These are phyloP conservation scores for Trichopria drosophilae DNA, from an alignment of 2,888 invertebrate genomes.

Conservation along the genomic window DNA sequence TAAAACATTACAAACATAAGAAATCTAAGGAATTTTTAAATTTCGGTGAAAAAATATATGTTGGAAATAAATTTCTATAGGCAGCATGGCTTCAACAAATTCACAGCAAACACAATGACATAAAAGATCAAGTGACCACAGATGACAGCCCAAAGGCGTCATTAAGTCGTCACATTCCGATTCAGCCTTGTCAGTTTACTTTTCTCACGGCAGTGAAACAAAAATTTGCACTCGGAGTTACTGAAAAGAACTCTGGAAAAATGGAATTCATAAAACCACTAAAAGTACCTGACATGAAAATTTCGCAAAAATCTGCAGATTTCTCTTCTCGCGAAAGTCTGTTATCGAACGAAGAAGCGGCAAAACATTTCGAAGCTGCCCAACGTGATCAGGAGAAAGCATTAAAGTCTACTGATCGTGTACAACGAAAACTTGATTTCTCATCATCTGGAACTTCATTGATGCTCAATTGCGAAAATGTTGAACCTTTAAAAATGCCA, in stretches of 20 bases:
- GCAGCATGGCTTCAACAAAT: too few relatives aligned
- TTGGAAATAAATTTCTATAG: too few relatives aligned
- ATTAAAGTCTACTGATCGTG: conserved; percentile 45
- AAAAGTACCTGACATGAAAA: conserved; percentile 55
- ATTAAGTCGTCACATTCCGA: too few relatives aligned
- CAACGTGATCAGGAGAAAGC: conserved; percentile 44
- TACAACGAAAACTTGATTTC: conserved; percentile 53
- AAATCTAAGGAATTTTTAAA: too few relatives aligned
- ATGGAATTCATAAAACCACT: conserved; percentile 54
- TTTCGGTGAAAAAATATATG: too few relatives aligned
- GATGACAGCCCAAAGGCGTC: too few relatives aligned
- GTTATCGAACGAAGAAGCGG: conserved; percentile 42
- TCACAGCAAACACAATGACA: too few relatives aligned
- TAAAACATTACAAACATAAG: too few relatives aligned
- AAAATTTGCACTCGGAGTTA: conserved; percentile 57
- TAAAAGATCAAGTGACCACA: too few relatives aligned
- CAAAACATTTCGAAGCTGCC: conserved; percentile 40
- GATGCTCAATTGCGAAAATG: conserved; percentile 47
- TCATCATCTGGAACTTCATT: conserved; percentile 48
- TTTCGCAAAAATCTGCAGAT: conserved; percentile 51
- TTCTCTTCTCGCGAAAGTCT: conserved; percentile 47
- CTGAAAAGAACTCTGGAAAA: conserved; percentile 24
- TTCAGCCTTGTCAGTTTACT: conserved; percentile 64
- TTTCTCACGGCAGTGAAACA: conserved; percentile 65
- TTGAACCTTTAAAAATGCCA: conserved; percentile 50